Conservation (phyloP, 2,888 invertebrate genomes). For the Drosophila helvetica region DNA sequence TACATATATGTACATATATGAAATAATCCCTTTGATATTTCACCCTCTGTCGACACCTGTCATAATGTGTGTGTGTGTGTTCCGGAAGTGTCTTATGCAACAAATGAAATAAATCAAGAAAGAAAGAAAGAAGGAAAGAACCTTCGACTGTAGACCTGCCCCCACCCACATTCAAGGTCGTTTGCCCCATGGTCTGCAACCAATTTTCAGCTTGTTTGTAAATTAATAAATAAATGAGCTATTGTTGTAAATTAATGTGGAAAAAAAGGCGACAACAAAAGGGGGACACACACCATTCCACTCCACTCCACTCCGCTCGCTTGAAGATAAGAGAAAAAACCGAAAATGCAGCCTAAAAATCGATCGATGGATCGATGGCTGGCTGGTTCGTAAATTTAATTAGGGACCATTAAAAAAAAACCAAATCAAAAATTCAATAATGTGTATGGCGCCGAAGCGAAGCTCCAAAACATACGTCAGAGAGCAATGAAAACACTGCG, state of each 20-base stretch:
- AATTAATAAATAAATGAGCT: conserved; percentile 60
- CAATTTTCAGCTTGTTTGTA: conserved; percentile 63
- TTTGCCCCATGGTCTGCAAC: conserved; percentile 48
- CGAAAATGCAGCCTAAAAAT: background rate
- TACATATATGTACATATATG: too few relatives aligned
- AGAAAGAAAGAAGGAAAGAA: background rate
- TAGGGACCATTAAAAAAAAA: conserved; percentile 1
- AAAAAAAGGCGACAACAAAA: conserved; percentile 43
- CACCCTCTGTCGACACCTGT: background rate
- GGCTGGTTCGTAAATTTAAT: background rate
- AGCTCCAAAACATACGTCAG: background rate
- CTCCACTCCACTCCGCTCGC: background rate
- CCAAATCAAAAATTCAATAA: background rate
- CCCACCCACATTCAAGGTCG: conserved; percentile 42
- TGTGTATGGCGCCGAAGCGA: background rate
- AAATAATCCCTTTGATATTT: background rate
- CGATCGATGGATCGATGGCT: background rate
- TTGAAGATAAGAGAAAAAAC: conserved; percentile 43
- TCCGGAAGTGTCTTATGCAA: background rate
- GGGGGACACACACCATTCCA: background rate
- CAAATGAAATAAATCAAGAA: background rate
- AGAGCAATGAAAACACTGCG: background rate
- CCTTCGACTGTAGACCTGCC: conserved; percentile 6
- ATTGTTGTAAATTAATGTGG: conserved; percentile 56
- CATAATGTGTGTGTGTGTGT: too few relatives aligned